Conservation (phyloP, 2,797 vertebrate species). For the Hippoglossus hippoglossus region DNA sequence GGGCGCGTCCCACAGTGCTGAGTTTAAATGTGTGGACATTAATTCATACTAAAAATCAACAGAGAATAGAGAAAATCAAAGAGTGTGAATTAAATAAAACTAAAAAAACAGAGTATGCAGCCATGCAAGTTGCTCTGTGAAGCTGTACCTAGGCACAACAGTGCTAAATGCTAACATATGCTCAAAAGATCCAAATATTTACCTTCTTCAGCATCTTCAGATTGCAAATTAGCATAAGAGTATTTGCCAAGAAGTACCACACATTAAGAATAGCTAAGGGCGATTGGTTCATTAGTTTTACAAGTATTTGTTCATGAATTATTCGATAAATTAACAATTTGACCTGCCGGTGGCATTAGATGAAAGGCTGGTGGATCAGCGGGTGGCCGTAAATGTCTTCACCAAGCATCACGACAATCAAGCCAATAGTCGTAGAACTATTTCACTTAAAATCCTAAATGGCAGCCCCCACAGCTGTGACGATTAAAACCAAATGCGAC, state of each 20-base stretch:
- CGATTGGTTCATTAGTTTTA: neutral
- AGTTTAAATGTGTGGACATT: too few relatives aligned
- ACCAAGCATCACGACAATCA: neutral
- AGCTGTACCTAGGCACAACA: too few relatives aligned
- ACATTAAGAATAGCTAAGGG: neutral
- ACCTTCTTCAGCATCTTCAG: too few relatives aligned
- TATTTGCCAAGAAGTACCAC: neutral
- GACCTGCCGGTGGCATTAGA: neutral
- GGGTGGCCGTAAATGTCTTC: neutral
- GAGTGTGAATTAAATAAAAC: too few relatives aligned
- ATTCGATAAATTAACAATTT: slow-evolving; percentile 4
- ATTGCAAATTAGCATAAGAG: too few relatives aligned
- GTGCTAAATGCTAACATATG: too few relatives aligned
- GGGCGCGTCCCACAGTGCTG: too few relatives aligned
- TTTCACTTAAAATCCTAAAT: slow-evolving; percentile 6
- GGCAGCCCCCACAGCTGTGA: neutral
- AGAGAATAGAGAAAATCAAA: too few relatives aligned
- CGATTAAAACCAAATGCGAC: slow-evolving; percentile 4
- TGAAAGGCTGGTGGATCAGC: neutral
- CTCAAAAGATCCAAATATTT: too few relatives aligned
- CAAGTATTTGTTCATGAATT: neutral
- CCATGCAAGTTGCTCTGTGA: too few relatives aligned
- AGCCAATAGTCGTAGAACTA: neutral
- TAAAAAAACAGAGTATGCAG: too few relatives aligned
- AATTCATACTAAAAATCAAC: too few relatives aligned